Evolutionary conservation across 2,797 vertebrate genomes (phyloP).

Genomic region (Pipistrellus pipistrellus): DNA sequence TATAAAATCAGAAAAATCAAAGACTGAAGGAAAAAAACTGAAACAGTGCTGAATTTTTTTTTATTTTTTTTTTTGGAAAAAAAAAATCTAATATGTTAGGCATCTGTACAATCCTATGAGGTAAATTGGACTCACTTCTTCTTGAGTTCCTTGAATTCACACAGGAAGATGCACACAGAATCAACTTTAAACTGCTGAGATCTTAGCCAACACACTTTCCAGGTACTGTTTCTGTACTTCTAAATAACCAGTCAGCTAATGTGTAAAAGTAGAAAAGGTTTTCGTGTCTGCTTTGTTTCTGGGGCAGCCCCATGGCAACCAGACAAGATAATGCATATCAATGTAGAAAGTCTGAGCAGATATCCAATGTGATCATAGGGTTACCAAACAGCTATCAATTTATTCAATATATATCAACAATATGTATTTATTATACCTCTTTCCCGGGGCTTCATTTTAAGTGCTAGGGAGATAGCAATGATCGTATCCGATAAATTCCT

Average conservation of each 20-base stretch:
- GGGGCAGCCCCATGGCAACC: background rate
- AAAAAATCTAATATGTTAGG: background rate
- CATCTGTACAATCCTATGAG: background rate
- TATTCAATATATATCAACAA: background rate
- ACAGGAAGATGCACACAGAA: background rate
- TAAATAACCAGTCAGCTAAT: background rate
- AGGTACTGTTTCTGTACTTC: background rate
- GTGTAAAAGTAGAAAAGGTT: background rate
- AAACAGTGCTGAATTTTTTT: background rate
- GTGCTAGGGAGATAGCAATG: background rate
- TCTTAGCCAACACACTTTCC: background rate
- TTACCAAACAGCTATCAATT: background rate
- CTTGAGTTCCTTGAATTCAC: background rate
- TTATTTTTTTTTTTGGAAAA: background rate
- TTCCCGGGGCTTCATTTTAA: background rate
- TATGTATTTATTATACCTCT: background rate
- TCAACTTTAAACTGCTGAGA: background rate
- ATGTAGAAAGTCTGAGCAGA: background rate
- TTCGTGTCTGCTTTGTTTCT: background rate
- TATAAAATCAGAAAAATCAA: slow-evolving; percentile 65
- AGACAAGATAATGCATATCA: background rate
- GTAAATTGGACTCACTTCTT: background rate
- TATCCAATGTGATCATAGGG: background rate
- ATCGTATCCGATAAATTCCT: background rate
- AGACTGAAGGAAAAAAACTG: background rate